Evolutionary conservation across 2,888 invertebrate species (phyloP), one percentile per base, ranked within the genome.

Genomic region (Chelonus formosanus): DNA sequence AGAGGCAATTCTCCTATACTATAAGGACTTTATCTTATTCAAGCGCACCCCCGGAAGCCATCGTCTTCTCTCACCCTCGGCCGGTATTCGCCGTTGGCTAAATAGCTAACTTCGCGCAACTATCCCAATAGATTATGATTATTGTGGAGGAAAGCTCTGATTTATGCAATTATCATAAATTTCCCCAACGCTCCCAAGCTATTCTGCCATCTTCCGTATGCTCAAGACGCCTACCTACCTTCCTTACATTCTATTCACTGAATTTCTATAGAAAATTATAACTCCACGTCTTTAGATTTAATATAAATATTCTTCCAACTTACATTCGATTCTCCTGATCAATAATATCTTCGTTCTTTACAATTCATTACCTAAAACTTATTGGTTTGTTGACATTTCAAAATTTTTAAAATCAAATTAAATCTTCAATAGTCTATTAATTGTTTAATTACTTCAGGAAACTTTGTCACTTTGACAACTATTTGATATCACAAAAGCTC

Each of bases 101-200:
- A 81, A 82, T 81, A 82, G 80, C 82, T 79, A 82, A 82, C 82
- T 82, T 81, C 75, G 78, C 75, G 74, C 80, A 82, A 82, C 82
- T 82, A 82, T 82, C 82, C 79, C 81, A 80, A 82, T 82, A 82
- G 82, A 81, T 82, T 82, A 82, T 81, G 82, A 82, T 82, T 81
- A 81, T 82, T 82, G 81, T 80, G 80, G 79, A 81, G 81, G 82
- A 82, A 82, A 81, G 82, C 81, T 79, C 78, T 82, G 82, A 82
- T 82, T 82, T 82, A 82, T 82, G 82, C 80, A 82, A 82, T 82
- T 81, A 82, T 82, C 82, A 82, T 82, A 82, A 82, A 82, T 82
- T 81, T 76, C 57, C 47, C 64, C 32, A 8, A 40, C 52, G 40
- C 66, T 68, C 63, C 63, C 67, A 40, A 60, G 54, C 48, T 59